A percentile compares a stretch with the other conserved stretches of the same genome.
Evolutionary conservation across 2,888 invertebrate species (phyloP).

Genomic region (Hydrotaea diabolus): DNA sequence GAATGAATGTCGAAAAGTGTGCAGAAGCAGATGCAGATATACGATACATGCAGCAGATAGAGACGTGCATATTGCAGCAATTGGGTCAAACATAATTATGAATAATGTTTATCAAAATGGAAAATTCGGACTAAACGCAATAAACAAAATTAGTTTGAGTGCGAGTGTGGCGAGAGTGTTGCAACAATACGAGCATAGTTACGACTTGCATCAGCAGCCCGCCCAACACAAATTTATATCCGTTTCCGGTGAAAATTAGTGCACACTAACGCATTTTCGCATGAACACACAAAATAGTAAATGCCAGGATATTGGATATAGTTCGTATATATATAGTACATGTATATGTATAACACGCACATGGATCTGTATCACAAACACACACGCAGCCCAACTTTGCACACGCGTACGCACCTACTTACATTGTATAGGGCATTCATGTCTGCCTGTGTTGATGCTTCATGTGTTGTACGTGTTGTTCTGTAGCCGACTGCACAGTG

Average conservation of each 20-base stretch:
- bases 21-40: neutral
- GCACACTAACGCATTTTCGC: constrained; percentile 3
- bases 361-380: neutral
- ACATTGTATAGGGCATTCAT: no score
- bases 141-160: neutral
- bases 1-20: neutral
- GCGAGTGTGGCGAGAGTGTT: neutral
- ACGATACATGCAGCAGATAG: neutral
- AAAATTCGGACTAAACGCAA: neutral
- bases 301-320: neutral
- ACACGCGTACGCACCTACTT: neutral
- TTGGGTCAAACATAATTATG: constrained; percentile 48
- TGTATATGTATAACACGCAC: neutral
- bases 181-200: neutral
- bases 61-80: constrained; percentile 23
- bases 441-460: neutral
- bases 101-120: constrained; percentile 41
- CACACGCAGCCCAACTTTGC: neutral
- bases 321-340: neutral
- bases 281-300: neutral
- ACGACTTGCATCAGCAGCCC: neutral
- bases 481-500: no score
- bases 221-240: constrained; percentile 7
- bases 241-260: constrained; percentile 28
- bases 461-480: neutral